These are phyloP conservation scores for Antheraea mylitta DNA, from an alignment of 1,140 invertebrate genomes.

Conservation along the genomic window DNA sequence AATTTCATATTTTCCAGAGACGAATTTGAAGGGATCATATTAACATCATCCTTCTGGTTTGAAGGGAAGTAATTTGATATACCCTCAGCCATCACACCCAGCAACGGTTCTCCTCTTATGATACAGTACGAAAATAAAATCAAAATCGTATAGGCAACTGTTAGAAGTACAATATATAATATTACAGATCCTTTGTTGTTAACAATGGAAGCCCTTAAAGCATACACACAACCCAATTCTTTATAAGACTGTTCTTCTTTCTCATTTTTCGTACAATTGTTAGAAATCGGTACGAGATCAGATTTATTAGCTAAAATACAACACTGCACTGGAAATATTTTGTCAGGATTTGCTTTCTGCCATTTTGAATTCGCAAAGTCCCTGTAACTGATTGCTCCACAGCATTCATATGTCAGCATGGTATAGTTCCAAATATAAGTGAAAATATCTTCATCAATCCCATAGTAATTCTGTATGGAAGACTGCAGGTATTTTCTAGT, in stretches of 20 bases:
- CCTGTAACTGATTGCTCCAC: conserved; percentile 46
- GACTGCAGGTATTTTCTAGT: conserved; percentile 40
- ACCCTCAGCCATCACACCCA: conserved; percentile 29
- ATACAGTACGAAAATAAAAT: conserved; percentile 59
- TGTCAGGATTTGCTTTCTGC: conserved; percentile 41
- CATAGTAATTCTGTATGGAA: conserved; percentile 48
- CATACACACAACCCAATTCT: conserved; percentile 50
- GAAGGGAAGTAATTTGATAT: conserved; percentile 20
- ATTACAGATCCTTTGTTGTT: conserved; percentile 47
- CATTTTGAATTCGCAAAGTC: conserved; percentile 53
- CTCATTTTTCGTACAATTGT: conserved; percentile 39
- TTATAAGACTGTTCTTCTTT: conserved; percentile 29
- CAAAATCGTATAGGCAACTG: conserved; percentile 36
- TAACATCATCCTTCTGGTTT: conserved; percentile 27
- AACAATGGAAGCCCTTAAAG: conserved; percentile 39
- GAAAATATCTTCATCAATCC: conserved; percentile 56
- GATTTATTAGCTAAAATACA: conserved; percentile 49
- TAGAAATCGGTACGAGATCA: conserved; percentile 38
- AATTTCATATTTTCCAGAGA: conserved; percentile 57
- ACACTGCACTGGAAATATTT: conserved; percentile 57
- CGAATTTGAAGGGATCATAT: conserved; percentile 25
- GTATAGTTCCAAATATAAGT: conserved; percentile 52
- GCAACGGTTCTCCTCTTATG: conserved; percentile 49
- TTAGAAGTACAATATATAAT: conserved; percentile 46
- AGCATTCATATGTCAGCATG: conserved; percentile 65